These are phyloP conservation scores for Grapholita molesta DNA, from an alignment of 1,140 invertebrate genomes.

Conservation along the genomic window DNA sequence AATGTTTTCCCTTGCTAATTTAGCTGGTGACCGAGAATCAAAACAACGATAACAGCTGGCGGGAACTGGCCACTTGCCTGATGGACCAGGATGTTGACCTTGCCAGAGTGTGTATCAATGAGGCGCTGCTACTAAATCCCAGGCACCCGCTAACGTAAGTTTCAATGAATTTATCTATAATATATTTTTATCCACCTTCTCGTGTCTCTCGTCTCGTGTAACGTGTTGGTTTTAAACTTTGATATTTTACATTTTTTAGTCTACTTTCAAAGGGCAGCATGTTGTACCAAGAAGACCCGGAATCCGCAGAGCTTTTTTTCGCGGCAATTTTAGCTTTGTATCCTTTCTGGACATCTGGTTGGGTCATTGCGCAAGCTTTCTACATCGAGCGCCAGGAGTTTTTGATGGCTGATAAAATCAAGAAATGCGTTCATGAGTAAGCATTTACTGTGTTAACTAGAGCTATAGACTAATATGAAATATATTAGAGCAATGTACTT, in stretches of 20 bases:
- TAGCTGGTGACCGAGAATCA: conserved; percentile 42
- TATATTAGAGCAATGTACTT: too few species aligned
- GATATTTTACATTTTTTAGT: conserved; percentile 26
- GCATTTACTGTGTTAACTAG: conserved; percentile 18
- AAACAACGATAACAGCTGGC: conserved; percentile 48
- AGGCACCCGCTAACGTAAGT: conserved; percentile 58
- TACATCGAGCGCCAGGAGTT: conserved; percentile 45
- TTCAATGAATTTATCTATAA: background rate
- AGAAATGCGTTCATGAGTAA: conserved; percentile 42
- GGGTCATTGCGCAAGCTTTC: conserved; percentile 48
- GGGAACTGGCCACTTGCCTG: conserved; percentile 55
- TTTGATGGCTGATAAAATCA: conserved; percentile 46
- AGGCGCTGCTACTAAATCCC: conserved; percentile 45
- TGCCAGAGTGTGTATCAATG: conserved; percentile 55
- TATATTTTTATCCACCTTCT: background rate
- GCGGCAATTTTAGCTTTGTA: conserved; percentile 40
- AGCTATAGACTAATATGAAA: too few species aligned
- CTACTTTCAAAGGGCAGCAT: conserved; percentile 54
- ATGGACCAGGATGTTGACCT: conserved; percentile 49
- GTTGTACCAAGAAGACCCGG: conserved; percentile 46
- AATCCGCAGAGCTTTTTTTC: conserved; percentile 57
- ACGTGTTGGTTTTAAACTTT: too few species aligned
- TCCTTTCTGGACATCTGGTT: conserved; percentile 44
- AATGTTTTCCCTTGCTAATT: conserved; percentile 7
- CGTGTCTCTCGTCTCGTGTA: too few species aligned